Base-by-base conservation (phyloP, 2,797 vertebrate genomes). In the Loris lydekkerianus region DNA sequence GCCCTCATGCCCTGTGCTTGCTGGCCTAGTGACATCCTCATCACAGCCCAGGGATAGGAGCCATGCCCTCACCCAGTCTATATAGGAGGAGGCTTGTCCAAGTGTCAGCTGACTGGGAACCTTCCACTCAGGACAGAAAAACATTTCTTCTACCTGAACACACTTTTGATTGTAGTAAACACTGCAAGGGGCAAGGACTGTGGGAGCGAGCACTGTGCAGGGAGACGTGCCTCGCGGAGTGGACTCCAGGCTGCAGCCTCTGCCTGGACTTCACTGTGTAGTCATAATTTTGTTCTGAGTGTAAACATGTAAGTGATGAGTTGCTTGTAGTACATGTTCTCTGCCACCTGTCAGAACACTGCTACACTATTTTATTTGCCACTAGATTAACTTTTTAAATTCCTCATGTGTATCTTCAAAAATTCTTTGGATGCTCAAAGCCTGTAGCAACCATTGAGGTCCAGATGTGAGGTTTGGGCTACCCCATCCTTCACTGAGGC, bases 361-460 rank as follows among this genome's bases (percentile, higher is more conserved):
- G 31, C 70, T 60, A 20, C 49, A 15, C 49, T 34, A 49, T 82
- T 86, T 86, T 82, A 87, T 69, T 73, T 86, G 15, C 56, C 21
- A 92, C 31, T 27, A 75, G 10, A 46, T 53, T 61, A 31, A 94
- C 63, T 43, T 95, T 83, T 69, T 29, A 49, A 96, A 69, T 73
- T 81, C 20, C 61, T 73, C 34, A 60, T 76, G 61, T 81, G 21
- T 73, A 6, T 23, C 91, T 86, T 96, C 53, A 13, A 75, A 82
- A 92, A 43, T 65, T 40, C 58, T n/a, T 0, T 11, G 31, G 67
- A 43, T 46, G 14, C 17, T 78, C 61, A 91, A 77, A 95, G 72
- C 29, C 37, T 65, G 18, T 0, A 70, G 65, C 43, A 65, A 60
- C 8, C 40, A 40, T 21, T 49, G 9, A 4, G 40, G 58, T 89